Evolutionary conservation across 2,113 vertebrate genomes (phyloP), one percentile per base, ranked within the genome.

Genomic region (Trachemys scripta): DNA sequence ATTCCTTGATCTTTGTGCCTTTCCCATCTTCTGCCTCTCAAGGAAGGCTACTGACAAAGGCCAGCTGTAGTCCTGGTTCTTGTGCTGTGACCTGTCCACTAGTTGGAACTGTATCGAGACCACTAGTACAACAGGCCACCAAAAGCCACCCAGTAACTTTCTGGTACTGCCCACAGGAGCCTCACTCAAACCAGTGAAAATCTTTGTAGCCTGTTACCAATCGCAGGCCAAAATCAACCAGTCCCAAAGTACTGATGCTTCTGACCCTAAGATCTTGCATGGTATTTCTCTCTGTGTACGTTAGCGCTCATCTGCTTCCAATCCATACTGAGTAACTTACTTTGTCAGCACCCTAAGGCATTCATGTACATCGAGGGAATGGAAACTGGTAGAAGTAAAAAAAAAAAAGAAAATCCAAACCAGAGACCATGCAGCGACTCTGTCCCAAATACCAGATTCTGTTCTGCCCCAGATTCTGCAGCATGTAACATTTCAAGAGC

Each of bases 271-370:
- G 12, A 53, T 84, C 35, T n/a, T 56, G 24, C 88, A 81, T 79
- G 79, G 35, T 53, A 84, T 1, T 96, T 89, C 91, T 84, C 78
- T 76, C 4, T 80, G 42, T 93, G 62, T 72, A 91, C 82, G 89
- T 6, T 88, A 83, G 90, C 80, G 76, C 85, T 96, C 93, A 91
- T 89, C 87, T 35, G n/a, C 80, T 94, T 92, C 29, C 83, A 24
- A 88, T 96, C 85, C 92, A 95, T 84, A 90, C 95, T 90, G 92
- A 94, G 72, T 93, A 96, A 94, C 87, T 96, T 96, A 95, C 83
- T 96, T 96, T 96, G 93, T 95, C 90, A 96, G 94, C 93, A 97
- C 96, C 94, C 95, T 95, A 72, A 95, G 93, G 96, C 96, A 97
- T 93, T 96, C 88, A 89, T 56, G 59, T 95, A 57, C 56, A 96